Base-by-base conservation (phyloP, 2,113 vertebrate genomes). In the Cnemophilus loriae region DNA sequence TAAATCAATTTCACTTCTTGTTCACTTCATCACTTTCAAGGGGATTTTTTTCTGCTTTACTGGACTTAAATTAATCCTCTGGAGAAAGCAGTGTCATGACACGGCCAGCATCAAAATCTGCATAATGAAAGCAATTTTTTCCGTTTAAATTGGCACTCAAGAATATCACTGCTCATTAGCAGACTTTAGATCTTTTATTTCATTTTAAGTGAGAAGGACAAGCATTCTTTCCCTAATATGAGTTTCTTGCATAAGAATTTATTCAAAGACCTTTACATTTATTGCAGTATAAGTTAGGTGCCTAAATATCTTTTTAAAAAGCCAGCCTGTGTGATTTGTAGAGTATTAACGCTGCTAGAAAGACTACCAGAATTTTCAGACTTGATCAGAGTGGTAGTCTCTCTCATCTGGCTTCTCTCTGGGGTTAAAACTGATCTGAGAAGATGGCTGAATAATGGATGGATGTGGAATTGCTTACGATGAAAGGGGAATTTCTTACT, bases 31-130 rank as follows among this genome's bases (percentile, higher is more conserved):
- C 91, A 83, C 87, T 97, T 96, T 82, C 81, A 92, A 92, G 86
- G 73, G 80, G 53, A 95, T 96, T 95, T 80, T 95, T 74, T 97
- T 91, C 87, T 95, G 74, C 94, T 96, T 97, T 95, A 70, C 84
- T 91, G 94, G 96, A 96, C 95, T 97, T 95, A 96, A 97, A 97
- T 97, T 98, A 97, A 97, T 97, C 97, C 96, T 96, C 94, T 77
- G 77, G 95, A 96, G 94, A 81, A 96, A 94, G 87, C 79, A 85
- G 74, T 91, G 95, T 97, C 96, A 91, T 9, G 68, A 96, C 89
- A 93, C 1, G 92, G 94, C 85, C 95, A 92, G 47, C 91, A 74
- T 89, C 91, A 82, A 95, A 87, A 97, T 91, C 84, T 96, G 94
- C 93, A 97, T 97, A 97, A 97, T 96, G 80, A 93, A 95, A 90